phyloP scores from a whole-genome alignment of 2,113 vertebrate genomes.

The Grammomys surdaster region DNA sequence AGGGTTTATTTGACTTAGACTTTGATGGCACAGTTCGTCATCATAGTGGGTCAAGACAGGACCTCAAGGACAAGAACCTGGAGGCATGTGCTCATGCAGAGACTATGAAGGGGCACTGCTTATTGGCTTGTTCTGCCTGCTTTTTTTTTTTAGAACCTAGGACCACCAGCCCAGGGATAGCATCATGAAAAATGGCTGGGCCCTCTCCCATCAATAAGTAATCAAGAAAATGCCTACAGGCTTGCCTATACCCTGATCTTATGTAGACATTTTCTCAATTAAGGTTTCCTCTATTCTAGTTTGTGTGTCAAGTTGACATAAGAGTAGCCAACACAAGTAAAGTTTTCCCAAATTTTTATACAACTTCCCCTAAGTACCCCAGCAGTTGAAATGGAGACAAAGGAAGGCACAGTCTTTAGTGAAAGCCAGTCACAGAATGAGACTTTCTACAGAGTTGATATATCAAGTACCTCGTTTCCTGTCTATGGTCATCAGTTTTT shows the following conservation, averaged over 20 bases:
- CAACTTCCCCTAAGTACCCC: neutral
- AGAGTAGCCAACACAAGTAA: neutral
- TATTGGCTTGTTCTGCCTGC: neutral
- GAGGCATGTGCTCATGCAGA: neutral
- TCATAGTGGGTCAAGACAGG: neutral
- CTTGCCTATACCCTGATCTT: neutral
- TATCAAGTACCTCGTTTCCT: conserved; percentile 43
- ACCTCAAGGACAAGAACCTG: neutral
- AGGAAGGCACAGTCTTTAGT: neutral
- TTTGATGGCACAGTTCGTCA: neutral
- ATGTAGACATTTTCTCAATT: neutral
- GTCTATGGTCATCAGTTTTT: conserved; percentile 69
- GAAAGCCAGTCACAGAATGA: conserved; percentile 55
- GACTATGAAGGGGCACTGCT: neutral
- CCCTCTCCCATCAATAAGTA: neutral
- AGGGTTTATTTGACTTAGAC: neutral
- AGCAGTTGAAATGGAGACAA: conserved; percentile 16
- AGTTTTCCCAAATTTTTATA: neutral
- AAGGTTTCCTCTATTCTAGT: neutral
- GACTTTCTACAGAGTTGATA: conserved; percentile 25
- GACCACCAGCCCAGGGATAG: neutral
- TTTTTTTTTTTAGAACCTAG: neutral
- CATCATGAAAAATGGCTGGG: neutral
- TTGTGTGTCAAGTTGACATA: neutral
- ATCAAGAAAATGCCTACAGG: neutral